A percentile compares a stretch with the other conserved stretches of the same genome.
Evolutionary conservation across 2,888 invertebrate genomes (phyloP).

Genomic region (Steromphala cineraria): DNA sequence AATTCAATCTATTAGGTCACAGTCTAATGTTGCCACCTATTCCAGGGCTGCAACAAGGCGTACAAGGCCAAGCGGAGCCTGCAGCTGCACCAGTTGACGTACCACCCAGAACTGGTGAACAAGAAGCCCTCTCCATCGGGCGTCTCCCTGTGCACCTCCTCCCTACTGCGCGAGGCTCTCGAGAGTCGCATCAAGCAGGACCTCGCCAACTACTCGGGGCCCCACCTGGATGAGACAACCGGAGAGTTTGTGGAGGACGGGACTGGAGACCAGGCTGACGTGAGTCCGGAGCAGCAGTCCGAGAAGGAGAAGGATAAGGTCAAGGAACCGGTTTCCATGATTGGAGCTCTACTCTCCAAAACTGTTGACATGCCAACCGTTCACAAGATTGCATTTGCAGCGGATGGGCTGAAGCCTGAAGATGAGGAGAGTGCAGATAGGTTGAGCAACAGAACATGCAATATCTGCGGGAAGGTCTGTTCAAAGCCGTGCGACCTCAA

Average conservation of each 20-base stretch:
- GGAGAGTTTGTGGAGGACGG: slow-evolving; percentile 5
- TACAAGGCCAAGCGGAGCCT: slow-evolving; percentile 72
- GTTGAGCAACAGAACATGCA: slow-evolving; percentile 46
- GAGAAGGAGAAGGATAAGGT: not conserved
- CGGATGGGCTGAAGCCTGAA: not conserved
- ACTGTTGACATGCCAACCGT: not conserved
- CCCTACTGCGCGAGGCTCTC: slow-evolving; percentile 35
- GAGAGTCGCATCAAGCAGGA: slow-evolving; percentile 34
- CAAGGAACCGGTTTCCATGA: slow-evolving; percentile 1
- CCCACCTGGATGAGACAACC: not conserved
- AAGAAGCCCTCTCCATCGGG: too few species aligned
- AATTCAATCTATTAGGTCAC: not conserved
- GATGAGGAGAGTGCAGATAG: slow-evolving; percentile 19
- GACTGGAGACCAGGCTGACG: not conserved
- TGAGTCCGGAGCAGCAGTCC: not conserved
- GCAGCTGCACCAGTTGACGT: slow-evolving; percentile 61
- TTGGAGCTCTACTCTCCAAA: not conserved
- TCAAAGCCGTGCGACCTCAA: slow-evolving; percentile 71
- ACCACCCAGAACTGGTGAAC: slow-evolving; percentile 42
- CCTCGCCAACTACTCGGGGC: not conserved
- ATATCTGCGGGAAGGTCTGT: slow-evolving; percentile 66
- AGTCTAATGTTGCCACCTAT: not conserved
- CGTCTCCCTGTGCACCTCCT: slow-evolving; percentile 36
- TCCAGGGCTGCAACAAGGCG: slow-evolving; percentile 62
- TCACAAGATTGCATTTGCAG: not conserved